Percentiles rank a stretch among this genome's conserved stretches.
phyloP scores from a whole-genome alignment of 2,113 vertebrate species.

The Dunckerocampus dactyliophorus region DNA sequence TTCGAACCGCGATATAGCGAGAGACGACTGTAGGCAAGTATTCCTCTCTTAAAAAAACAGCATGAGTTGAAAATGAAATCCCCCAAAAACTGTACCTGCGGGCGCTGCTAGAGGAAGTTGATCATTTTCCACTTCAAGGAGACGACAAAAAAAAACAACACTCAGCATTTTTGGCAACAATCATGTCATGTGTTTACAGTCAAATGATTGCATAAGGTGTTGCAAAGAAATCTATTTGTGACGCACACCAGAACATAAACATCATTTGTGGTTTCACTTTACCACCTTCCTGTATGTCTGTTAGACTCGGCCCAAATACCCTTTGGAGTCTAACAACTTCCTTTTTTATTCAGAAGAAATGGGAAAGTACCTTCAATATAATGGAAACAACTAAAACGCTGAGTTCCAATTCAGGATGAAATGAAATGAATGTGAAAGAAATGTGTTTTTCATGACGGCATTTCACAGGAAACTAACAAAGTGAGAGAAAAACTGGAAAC shows the following conservation, averaged over 20 bases:
- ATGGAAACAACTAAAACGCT: constrained; percentile 51
- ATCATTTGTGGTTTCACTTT: constrained; percentile 60
- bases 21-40: not conserved
- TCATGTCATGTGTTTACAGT: not conserved
- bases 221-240: not conserved
- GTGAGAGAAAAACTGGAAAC: constrained; percentile 7
- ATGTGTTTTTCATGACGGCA: not conserved
- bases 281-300: constrained; percentile 56
- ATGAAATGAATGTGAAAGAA: constrained; percentile 22
- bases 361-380: constrained; percentile 66
- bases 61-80: not conserved
- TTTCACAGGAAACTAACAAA: constrained; percentile 12
- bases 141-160: constrained; percentile 15
- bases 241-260: constrained; percentile 3
- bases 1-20: not conserved
- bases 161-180: not conserved
- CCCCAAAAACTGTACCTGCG: constrained; percentile 57
- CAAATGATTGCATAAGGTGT: not conserved
- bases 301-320: constrained; percentile 20
- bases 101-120: constrained; percentile 22
- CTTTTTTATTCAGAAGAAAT: constrained; percentile 52
- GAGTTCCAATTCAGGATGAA: constrained; percentile 33
- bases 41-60: constrained; percentile 1
- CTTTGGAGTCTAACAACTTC: constrained; percentile 55
- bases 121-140: constrained; percentile 38